Evolutionary conservation across 2,113 vertebrate species (phyloP).

Genomic region (Cyanoliseus patagonus): DNA sequence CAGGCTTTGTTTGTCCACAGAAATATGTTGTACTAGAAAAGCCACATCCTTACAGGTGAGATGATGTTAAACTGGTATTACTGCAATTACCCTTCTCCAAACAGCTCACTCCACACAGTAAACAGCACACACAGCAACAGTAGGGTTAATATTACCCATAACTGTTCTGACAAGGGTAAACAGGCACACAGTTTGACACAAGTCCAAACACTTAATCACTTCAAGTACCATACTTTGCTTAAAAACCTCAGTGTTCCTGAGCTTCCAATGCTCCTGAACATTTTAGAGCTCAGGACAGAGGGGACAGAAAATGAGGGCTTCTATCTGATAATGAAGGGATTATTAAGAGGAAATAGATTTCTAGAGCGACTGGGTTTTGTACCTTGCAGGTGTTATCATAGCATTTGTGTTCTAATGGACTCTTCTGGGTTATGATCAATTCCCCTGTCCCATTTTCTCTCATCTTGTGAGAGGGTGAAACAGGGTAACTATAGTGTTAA

Average conservation of each 20-base stretch:
- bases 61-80: not conserved
- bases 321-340: not conserved
- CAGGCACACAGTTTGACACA: not conserved
- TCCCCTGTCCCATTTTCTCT: not conserved
- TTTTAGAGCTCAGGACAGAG: not conserved
- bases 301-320: not conserved
- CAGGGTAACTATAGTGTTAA: not conserved
- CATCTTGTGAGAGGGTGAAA: not conserved
- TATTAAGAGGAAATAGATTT: not conserved
- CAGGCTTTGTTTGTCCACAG: not conserved
- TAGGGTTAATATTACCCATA: not conserved
- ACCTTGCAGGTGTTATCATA: not conserved
- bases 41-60: not conserved
- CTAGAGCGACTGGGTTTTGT: not conserved
- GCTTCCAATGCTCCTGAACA: not conserved
- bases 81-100: not conserved
- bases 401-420: not conserved
- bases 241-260: not conserved
- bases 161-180: not conserved
- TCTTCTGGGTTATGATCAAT: not conserved
- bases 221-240: not conserved
- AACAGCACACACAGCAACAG: not conserved
- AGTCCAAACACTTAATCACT: not conserved
- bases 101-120: not conserved
- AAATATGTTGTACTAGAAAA: not conserved